Evolutionary conservation across 64 coral and sea anemone genomes (phyloP).

Genomic region (Stichodactyla mertensii): DNA sequence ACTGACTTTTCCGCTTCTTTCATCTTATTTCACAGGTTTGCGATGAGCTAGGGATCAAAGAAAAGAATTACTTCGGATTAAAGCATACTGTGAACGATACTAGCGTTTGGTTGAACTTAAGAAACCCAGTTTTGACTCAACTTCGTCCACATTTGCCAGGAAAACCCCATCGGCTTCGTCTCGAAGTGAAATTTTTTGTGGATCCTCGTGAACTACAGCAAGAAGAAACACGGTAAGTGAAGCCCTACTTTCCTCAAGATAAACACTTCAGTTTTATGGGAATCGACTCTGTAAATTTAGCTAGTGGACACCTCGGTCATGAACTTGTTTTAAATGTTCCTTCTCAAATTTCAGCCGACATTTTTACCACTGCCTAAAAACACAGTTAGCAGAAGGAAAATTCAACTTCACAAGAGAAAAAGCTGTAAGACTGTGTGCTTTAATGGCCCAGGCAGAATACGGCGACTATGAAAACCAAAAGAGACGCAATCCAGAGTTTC

Average conservation of each 20-base stretch:
- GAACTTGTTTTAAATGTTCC: background rate
- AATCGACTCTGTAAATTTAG: background rate
- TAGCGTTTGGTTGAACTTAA: constrained; percentile 87
- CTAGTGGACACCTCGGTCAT: background rate
- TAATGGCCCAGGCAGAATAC: constrained; percentile 76
- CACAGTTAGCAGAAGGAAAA: constrained; percentile 76
- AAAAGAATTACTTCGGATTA: constrained; percentile 97
- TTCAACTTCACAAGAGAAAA: constrained; percentile 69
- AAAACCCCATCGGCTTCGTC: constrained; percentile 95
- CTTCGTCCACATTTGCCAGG: constrained; percentile 86
- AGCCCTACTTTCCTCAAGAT: background rate
- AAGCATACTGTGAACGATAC: constrained; percentile 69
- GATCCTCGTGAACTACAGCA: constrained; percentile 97
- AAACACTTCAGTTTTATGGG: background rate
- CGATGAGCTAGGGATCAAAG: constrained; percentile 77
- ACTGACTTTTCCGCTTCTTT: constrained; percentile 1
- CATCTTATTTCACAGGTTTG: constrained; percentile 51
- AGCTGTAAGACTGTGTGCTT: constrained; percentile 69
- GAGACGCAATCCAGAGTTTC: constrained; percentile 51
- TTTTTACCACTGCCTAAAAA: constrained; percentile 81
- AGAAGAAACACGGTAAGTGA: constrained; percentile 82
- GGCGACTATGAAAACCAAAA: constrained; percentile 53
- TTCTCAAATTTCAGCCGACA: constrained; percentile 61
- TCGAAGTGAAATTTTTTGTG: constrained; percentile 98
- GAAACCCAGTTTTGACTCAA: constrained; percentile 91